Evolutionary conservation across 2,797 vertebrate genomes (phyloP).

Genomic region (Fringilla coelebs): DNA sequence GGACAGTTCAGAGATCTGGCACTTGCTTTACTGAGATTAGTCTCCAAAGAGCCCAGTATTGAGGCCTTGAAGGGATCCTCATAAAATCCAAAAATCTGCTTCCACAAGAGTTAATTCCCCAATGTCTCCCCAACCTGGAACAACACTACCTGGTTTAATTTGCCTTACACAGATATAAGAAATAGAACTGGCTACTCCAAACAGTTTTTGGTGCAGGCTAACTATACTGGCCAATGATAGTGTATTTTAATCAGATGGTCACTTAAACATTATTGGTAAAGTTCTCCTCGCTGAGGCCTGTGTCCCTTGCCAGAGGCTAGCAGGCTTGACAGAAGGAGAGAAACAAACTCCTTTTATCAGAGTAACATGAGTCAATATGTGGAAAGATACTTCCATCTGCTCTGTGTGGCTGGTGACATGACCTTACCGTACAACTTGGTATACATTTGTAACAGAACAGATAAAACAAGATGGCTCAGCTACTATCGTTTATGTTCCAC

Average conservation of each 20-base stretch:
- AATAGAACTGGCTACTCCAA: not conserved
- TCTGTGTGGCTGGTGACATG: slow-evolving; percentile 57
- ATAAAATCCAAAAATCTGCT: not conserved
- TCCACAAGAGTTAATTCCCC: not conserved
- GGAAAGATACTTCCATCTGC: slow-evolving; percentile 64
- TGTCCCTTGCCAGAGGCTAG: slow-evolving; percentile 41
- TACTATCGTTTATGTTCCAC: not conserved
- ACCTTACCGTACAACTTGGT: slow-evolving; percentile 33
- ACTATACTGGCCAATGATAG: not conserved
- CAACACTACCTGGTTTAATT: not conserved
- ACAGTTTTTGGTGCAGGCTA: not conserved
- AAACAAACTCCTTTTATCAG: slow-evolving; percentile 56
- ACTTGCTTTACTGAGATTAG: not conserved
- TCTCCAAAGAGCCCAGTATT: not conserved
- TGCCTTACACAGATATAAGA: not conserved
- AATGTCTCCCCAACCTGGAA: not conserved
- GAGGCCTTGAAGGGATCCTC: not conserved
- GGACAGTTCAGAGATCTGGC: not conserved
- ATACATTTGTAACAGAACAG: slow-evolving; percentile 14
- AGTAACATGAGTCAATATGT: slow-evolving; percentile 55
- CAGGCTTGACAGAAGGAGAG: slow-evolving; percentile 58
- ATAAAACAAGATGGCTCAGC: not conserved
- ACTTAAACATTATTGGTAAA: slow-evolving; percentile 27
- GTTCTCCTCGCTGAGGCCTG: slow-evolving; percentile 6
- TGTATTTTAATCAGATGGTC: slow-evolving; percentile 25